phyloP scores from a whole-genome alignment of 2,113 vertebrate genomes.

The Sinocyclocheilus anshuiensis region DNA sequence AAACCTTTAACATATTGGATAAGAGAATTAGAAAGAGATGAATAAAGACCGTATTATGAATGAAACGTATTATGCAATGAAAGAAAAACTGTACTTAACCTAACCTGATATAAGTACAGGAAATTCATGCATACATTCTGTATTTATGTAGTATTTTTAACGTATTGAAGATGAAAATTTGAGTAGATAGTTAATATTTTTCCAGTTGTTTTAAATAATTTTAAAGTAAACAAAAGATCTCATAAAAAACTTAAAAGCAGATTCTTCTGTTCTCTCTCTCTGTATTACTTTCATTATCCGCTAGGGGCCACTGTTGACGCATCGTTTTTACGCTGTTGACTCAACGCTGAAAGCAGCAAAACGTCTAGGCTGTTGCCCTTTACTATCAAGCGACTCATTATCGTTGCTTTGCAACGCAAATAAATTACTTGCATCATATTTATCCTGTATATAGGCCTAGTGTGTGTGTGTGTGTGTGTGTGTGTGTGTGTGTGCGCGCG shows the following conservation, averaged over 20 bases:
- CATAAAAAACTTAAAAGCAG: background rate
- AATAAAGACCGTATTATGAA: background rate
- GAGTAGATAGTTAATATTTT: background rate
- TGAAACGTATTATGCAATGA: background rate
- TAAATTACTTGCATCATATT: conserved; percentile 33
- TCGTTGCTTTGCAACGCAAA: background rate
- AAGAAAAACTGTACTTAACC: background rate
- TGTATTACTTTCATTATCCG: conserved; percentile 40
- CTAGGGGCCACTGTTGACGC: conserved; percentile 72
- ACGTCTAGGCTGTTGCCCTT: background rate
- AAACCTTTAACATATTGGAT: background rate
- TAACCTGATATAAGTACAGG: background rate
- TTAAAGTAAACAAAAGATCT: background rate
- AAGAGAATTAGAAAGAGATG: background rate
- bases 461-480: background rate
- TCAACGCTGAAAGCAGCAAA: background rate
- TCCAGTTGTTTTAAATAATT: background rate
- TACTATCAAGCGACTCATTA: conserved; percentile 24
- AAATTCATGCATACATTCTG: background rate
- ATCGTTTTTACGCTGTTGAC: conserved; percentile 29
- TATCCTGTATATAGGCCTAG: background rate
- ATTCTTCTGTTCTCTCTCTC: background rate
- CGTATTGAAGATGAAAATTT: background rate
- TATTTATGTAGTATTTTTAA: no score
- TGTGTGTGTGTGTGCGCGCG: no score